Conservation (phyloP, 23 tunicate species). For the Diplosoma virens region DNA sequence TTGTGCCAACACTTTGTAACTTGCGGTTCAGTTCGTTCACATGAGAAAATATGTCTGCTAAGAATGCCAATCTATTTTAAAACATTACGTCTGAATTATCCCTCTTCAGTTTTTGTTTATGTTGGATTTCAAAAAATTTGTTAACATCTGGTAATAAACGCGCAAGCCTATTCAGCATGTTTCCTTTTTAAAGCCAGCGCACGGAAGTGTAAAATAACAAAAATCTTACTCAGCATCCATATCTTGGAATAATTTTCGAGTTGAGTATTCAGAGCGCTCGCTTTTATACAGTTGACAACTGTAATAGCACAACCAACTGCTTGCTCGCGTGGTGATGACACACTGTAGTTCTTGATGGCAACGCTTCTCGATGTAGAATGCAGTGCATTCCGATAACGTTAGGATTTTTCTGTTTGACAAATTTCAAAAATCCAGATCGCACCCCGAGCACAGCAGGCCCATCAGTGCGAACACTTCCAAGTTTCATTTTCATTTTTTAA, state of each 20-base stretch:
- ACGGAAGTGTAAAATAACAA: not conserved
- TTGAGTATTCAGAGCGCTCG: not conserved
- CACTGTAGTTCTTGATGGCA: not conserved
- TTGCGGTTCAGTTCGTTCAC: not conserved
- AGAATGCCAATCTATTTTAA: conserved; percentile 13
- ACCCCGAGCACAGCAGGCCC: too few species aligned
- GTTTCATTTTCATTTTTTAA: too few species aligned
- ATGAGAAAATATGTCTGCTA: not conserved
- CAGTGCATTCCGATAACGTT: not conserved
- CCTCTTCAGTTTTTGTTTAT: not conserved
- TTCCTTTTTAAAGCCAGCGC: conserved; percentile 31
- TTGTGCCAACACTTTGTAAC: not conserved
- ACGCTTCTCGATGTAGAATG: not conserved
- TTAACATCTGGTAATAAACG: not conserved
- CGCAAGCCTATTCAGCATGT: conserved; percentile 13
- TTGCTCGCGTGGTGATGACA: not conserved
- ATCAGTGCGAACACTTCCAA: too few species aligned
- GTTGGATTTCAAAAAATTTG: not conserved
- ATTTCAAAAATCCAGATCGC: too few species aligned
- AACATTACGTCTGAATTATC: conserved; percentile 25
- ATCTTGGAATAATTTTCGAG: conserved; percentile 22
- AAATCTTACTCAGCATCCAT: not conserved
- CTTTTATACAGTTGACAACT: conserved; percentile 21
- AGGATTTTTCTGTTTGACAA: not conserved
- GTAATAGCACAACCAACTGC: not conserved